These are phyloP conservation scores for Sinocyclocheilus rhinocerous DNA, from an alignment of 2,113 vertebrate species.

Conservation along the genomic window DNA sequence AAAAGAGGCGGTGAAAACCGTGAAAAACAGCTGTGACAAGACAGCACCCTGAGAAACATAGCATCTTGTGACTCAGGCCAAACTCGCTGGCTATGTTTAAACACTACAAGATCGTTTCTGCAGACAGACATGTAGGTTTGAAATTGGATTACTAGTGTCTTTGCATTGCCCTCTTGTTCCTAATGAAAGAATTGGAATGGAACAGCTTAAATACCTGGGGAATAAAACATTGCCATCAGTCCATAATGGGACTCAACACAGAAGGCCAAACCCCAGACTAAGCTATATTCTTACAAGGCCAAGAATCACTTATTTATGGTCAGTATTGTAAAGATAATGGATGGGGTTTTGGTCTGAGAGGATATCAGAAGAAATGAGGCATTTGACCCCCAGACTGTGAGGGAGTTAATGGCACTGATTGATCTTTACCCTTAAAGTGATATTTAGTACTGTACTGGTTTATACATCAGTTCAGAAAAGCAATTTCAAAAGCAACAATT, in stretches of 20 bases:
- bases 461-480: too few relatives aligned
- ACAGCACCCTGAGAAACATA: constrained; percentile 13
- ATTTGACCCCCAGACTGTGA: neutral
- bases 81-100: neutral
- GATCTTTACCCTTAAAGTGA: neutral
- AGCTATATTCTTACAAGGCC: neutral
- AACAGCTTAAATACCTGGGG: neutral
- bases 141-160: neutral
- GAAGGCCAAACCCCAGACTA: neutral
- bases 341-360: neutral
- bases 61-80: neutral
- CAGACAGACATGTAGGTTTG: neutral
- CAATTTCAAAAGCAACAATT: neutral
- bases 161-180: neutral
- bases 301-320: neutral
- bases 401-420: neutral
- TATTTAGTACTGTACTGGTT: neutral
- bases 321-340: constrained; percentile 7
- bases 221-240: neutral
- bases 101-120: neutral
- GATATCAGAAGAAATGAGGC: neutral
- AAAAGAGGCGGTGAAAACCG: neutral
- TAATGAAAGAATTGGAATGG: constrained; percentile 3
- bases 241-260: neutral
- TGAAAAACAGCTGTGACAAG: constrained; percentile 14